Evolutionary conservation across 30 jellyfish, hydroid and myxozoan genomes (phyloP).

Genomic region (Cassiopea xamachana): DNA sequence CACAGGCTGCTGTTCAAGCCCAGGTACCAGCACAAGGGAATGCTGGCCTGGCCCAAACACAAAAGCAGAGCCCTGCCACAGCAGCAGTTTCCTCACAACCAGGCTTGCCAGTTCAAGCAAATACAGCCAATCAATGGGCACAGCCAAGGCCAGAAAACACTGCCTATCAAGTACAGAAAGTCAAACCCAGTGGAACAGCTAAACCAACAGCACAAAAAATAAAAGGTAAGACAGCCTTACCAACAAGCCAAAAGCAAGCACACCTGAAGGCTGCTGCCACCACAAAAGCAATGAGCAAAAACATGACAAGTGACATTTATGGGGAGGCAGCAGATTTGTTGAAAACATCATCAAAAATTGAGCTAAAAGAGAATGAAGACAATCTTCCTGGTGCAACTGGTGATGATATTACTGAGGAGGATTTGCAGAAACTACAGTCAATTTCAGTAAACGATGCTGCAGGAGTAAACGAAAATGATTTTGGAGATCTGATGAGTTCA

Average conservation of each 20-base stretch:
- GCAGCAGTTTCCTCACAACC: conserved; percentile 28
- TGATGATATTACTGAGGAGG: conserved; percentile 82
- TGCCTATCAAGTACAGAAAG: neutral
- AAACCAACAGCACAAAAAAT: neutral
- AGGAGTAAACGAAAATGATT: conserved; percentile 55
- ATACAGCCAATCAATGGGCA: conserved; percentile 16
- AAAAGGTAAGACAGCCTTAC: neutral
- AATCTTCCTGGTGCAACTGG: conserved; percentile 85
- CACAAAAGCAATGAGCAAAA: conserved; percentile 15
- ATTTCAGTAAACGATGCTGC: conserved; percentile 70
- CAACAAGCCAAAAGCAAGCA: neutral
- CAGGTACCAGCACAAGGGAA: neutral
- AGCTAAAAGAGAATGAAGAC: conserved; percentile 71
- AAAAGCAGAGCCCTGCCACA: conserved; percentile 31
- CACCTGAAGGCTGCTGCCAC: conserved; percentile 2
- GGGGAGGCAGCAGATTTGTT: conserved; percentile 92
- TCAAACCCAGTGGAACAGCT: conserved; percentile 11
- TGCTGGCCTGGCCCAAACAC: neutral
- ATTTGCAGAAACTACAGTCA: conserved; percentile 77
- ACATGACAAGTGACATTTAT: conserved; percentile 17
- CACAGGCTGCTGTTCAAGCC: conserved; percentile 13
- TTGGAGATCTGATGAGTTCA: conserved; percentile 78
- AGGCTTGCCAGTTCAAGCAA: neutral
- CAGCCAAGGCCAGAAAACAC: conserved; percentile 15
- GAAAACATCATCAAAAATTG: conserved; percentile 70